Percentiles rank a stretch among this genome's conserved stretches.
phyloP scores from a whole-genome alignment of 2,888 invertebrate species.

The Tetrapedia diversipes region DNA sequence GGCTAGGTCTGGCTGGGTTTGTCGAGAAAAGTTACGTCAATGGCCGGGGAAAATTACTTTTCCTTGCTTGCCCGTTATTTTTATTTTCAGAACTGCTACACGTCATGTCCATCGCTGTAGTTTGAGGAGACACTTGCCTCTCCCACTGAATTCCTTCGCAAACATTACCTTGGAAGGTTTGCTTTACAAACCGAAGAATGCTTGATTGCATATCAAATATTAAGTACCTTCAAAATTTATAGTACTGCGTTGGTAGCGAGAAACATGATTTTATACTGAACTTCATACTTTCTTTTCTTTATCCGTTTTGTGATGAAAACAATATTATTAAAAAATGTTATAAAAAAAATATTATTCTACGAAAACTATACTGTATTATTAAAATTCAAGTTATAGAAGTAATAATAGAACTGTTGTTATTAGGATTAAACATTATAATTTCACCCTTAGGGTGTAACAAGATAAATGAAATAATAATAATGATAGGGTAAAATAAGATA shows the following conservation, averaged over 20 bases:
- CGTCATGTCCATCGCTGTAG: neutral
- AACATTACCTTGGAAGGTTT: neutral
- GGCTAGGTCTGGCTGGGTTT: constrained; percentile 6
- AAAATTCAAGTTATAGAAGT: too few species aligned
- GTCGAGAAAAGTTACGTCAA: constrained; percentile 39
- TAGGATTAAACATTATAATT: too few species aligned
- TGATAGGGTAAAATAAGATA: too few species aligned
- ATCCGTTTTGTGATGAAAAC: too few species aligned
- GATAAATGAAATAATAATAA: too few species aligned
- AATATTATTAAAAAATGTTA: too few species aligned
- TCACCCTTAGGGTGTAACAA: too few species aligned
- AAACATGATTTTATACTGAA: too few species aligned
- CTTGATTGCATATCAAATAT: constrained; percentile 4
- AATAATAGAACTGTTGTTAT: too few species aligned
- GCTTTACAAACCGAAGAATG: neutral
- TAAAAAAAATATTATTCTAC: too few species aligned
- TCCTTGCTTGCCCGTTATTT: constrained; percentile 47
- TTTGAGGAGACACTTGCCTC: neutral
- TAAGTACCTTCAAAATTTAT: neutral
- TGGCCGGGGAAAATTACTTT: constrained; percentile 47
- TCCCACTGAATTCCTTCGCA: neutral
- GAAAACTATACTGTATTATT: too few species aligned
- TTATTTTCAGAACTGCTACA: constrained; percentile 27
- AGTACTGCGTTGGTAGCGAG: neutral
- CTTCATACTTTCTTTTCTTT: too few species aligned